Evolutionary conservation across 2,888 invertebrate species (phyloP).

Genomic region (Raillietiella orientalis): DNA sequence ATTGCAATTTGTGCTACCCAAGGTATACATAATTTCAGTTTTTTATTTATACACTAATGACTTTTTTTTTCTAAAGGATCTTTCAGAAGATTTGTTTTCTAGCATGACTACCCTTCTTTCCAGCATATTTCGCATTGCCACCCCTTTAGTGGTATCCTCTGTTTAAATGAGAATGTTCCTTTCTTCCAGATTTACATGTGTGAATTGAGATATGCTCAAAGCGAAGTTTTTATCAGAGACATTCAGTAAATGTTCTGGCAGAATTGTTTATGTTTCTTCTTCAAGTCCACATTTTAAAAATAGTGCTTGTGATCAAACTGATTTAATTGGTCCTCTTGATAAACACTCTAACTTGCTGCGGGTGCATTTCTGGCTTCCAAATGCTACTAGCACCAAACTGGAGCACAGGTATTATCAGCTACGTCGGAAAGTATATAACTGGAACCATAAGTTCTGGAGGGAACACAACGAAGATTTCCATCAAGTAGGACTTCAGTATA

Average conservation of each 20-base stretch:
- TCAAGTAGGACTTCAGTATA: too few species aligned
- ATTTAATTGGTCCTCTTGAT: slow-evolving; percentile 48
- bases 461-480: slow-evolving; percentile 41
- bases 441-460: slow-evolving; percentile 60
- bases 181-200: too few species aligned
- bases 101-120: slow-evolving; percentile 61
- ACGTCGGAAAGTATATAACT: slow-evolving; percentile 32
- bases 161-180: too few species aligned
- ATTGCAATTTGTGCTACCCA: slow-evolving; percentile 50
- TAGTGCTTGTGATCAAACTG: too few species aligned
- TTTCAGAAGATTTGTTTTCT: slow-evolving; percentile 47
- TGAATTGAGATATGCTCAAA: too few species aligned
- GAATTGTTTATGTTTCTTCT: too few species aligned
- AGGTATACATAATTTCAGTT: slow-evolving; percentile 16
- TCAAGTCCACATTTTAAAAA: too few species aligned
- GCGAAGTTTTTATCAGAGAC: too few species aligned
- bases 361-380: too few species aligned
- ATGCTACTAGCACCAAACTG: too few species aligned
- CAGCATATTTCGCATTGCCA: slow-evolving; percentile 72
- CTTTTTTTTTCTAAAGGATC: slow-evolving; percentile 19
- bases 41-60: not conserved
- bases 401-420: slow-evolving; percentile 27
- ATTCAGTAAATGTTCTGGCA: too few species aligned
- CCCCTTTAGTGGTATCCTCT: slow-evolving; percentile 48
- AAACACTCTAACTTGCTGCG: slow-evolving; percentile 41